phyloP scores from a whole-genome alignment of 2,888 invertebrate genomes.

The Liopterus haemorrhoidalis region DNA sequence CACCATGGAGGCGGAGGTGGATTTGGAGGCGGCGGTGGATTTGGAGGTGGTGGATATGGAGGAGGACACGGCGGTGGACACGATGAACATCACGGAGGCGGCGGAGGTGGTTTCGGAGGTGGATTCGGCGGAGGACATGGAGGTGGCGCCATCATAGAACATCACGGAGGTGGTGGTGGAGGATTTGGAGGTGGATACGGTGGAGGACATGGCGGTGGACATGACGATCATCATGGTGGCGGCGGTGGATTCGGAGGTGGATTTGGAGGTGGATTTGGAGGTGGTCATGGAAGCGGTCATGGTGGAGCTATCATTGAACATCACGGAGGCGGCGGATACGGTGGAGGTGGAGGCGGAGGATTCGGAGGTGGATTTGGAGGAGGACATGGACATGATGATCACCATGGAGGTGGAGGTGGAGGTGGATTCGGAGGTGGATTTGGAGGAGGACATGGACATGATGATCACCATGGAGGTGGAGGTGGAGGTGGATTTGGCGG shows the following conservation, averaged over 20 bases:
- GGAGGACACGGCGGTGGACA: slow-evolving; percentile 25
- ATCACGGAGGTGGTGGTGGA: slow-evolving; percentile 21
- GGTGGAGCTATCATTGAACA: no score
- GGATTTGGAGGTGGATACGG: slow-evolving; percentile 5
- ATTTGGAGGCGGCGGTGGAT: slow-evolving; percentile 25
- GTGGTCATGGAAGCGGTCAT: slow-evolving; percentile 4
- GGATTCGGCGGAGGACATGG: slow-evolving; percentile 1
- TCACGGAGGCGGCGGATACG: slow-evolving; percentile 23
- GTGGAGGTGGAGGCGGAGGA: slow-evolving; percentile 26
- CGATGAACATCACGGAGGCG: slow-evolving; percentile 18
- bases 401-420: no score
- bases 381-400: slow-evolving; percentile 17
- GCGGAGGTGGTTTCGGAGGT: slow-evolving; percentile 12
- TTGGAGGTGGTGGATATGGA: slow-evolving; percentile 17
- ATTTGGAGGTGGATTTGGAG: no score
- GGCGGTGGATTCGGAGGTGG: slow-evolving; percentile 22
- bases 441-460: slow-evolving; percentile 7
- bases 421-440: no score
- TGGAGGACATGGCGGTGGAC: no score
- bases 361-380: slow-evolving; percentile 12
- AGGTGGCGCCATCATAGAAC: neutral
- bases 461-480: slow-evolving; percentile 9
- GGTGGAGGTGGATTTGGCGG: slow-evolving; percentile 18
- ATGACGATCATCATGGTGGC: slow-evolving; percentile 18
- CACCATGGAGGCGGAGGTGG: slow-evolving; percentile 24